Conservation (phyloP, 2,797 vertebrate species). For the Lagocephalus sceleratus region DNA sequence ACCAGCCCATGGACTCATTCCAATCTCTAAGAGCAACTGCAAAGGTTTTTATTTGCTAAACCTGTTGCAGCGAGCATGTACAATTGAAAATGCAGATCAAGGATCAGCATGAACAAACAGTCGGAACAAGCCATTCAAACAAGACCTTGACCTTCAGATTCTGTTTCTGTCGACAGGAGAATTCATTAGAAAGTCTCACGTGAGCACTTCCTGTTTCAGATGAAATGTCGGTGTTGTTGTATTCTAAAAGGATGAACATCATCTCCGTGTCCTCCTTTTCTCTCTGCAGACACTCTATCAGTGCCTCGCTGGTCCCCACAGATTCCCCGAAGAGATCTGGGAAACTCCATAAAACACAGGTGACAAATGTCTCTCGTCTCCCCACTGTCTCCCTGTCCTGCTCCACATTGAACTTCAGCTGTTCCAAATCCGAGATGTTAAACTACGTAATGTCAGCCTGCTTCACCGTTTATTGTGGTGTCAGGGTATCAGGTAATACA, state of each 20-base stretch:
- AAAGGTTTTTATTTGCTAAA: too few relatives aligned
- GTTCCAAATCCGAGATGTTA: constrained; percentile 45
- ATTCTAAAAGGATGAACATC: not conserved
- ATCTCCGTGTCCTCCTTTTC: constrained; percentile 4
- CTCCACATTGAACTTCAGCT: constrained; percentile 33
- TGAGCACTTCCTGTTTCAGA: too few relatives aligned
- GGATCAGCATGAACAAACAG: constrained; percentile 15
- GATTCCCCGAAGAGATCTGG: constrained; percentile 95
- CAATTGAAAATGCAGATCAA: too few relatives aligned
- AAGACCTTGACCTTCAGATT: constrained; percentile 15
- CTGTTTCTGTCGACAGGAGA: constrained; percentile 7
- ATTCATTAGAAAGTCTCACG: not conserved
- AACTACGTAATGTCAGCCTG: constrained; percentile 40
- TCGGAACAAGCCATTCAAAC: constrained; percentile 1
- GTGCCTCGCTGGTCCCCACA: constrained; percentile 99
- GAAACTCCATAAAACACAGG: constrained; percentile 99
- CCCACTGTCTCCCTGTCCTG: constrained; percentile 7
- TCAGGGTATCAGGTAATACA: constrained; percentile 1
- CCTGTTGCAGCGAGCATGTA: too few relatives aligned
- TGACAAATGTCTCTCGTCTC: constrained; percentile 58
- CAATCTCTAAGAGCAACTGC: too few relatives aligned
- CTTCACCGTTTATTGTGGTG: constrained; percentile 22
- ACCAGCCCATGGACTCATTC: too few relatives aligned
- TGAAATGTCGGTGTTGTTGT: not conserved
- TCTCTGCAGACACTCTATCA: constrained; percentile 88